Evolutionary conservation across 2,888 invertebrate species (phyloP), one percentile per base, ranked within the genome.

Genomic region (Eremobia ochroleuca): DNA sequence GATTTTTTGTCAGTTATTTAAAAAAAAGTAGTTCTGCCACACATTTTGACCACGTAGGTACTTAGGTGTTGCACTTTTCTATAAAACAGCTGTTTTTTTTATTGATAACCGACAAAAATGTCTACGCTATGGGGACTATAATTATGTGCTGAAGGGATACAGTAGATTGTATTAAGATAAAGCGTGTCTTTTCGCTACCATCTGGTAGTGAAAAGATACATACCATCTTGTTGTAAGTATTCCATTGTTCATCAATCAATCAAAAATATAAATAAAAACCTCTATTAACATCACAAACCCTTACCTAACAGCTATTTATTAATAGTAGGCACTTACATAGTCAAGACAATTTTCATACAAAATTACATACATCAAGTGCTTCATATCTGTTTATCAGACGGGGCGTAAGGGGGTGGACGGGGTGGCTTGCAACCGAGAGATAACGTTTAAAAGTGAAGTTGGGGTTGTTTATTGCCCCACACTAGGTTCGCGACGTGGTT

Each of bases 371-470:
- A 92, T 92, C 92, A 91, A 91, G 92, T 79, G 74, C 89, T 91
- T 87, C 90, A 89, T 92, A 92, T 93, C 92, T 90, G 76, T 84
- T 79, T 84, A 92, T 90, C 91, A 79, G 73, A 72, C 83, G 74
- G 73, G 79, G 85, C 82, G 85, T 75, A 72, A 75, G 79, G 81
- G 84, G 71, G 77, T 81, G 85, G 81, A 66, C 75, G 82, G 82
- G 86, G 86, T 83, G 82, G 83, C 91, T 92, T 92, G 93, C 92
- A 91, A 67, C 81, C 83, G 55, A 62, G 82, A 91, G 93, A 93
- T 93, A 93, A 92, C 88, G 90, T 79, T 85, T 88, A 89, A 91
- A 92, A 91, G 91, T 91, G 90, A 87, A 88, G 90, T 90, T 88
- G 85, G 87, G 87, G 88, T 81, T 90, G 90, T 90, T 91, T 91